Evolutionary conservation across 2,888 invertebrate species (phyloP).

Genomic region (Lepidochrysops patricia): DNA sequence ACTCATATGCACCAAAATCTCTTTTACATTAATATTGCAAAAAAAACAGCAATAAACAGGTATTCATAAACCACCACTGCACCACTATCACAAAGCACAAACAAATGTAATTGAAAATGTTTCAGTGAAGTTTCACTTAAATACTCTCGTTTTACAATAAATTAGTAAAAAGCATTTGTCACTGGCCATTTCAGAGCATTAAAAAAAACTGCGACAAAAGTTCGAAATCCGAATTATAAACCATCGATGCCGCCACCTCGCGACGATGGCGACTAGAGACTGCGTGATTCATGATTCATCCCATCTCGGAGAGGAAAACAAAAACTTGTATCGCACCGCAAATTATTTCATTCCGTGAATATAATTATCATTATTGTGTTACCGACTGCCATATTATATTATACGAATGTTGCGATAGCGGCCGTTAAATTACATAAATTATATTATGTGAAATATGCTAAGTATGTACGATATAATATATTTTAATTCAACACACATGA

Average conservation of each 20-base stretch:
- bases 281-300: constrained; percentile 67
- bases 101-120: not conserved
- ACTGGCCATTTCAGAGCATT: constrained; percentile 13
- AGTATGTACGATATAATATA: too few species aligned
- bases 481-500: not conserved
- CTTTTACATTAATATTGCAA: not conserved
- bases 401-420: not conserved
- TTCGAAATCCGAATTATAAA: constrained; percentile 31
- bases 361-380: not conserved
- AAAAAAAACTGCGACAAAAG: constrained; percentile 23
- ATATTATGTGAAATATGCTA: too few species aligned
- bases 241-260: constrained; percentile 38
- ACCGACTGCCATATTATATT: not conserved
- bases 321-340: constrained; percentile 25
- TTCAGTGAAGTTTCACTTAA: not conserved
- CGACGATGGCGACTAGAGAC: constrained; percentile 43
- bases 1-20: constrained; percentile 9
- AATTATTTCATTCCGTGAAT: constrained; percentile 13
- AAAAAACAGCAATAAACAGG: not conserved
- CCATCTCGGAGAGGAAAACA: constrained; percentile 38
- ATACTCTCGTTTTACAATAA: not conserved
- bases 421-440: too few species aligned
- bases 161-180: constrained; percentile 17
- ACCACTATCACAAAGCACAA: not conserved
- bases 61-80: not conserved